phyloP scores from a whole-genome alignment of 2,797 vertebrate genomes.

The Falco concolor region DNA sequence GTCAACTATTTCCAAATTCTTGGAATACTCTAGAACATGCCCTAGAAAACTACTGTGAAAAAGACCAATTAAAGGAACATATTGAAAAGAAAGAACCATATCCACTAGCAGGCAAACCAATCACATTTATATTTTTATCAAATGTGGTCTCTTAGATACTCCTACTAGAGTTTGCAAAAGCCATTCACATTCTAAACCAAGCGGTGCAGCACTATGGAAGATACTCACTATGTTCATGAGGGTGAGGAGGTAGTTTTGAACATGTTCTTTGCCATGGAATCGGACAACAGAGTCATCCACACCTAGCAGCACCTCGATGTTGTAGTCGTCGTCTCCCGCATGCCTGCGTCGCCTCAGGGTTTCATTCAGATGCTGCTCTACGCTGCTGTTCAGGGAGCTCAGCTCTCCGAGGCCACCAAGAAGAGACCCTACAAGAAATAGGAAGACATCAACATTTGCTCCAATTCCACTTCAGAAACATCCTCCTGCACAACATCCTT shows the following conservation, averaged over 20 bases:
- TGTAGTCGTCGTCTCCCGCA: slow-evolving; percentile 84
- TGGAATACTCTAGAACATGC: fast-evolving
- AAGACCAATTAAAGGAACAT: neutral
- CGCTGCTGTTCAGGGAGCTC: slow-evolving; percentile 55
- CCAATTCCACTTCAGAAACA: neutral
- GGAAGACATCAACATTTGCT: neutral
- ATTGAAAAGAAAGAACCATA: neutral
- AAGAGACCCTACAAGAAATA: slow-evolving; percentile 63
- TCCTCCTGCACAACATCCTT: neutral
- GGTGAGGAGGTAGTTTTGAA: slow-evolving; percentile 97
- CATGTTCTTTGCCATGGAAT: slow-evolving; percentile 96
- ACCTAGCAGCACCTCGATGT: slow-evolving; percentile 94
- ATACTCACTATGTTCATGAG: slow-evolving; percentile 98
- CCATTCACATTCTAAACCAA: neutral
- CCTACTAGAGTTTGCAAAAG: neutral
- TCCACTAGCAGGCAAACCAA: neutral
- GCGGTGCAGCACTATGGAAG: fast-evolving
- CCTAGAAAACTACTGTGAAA: neutral
- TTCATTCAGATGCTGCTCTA: slow-evolving; percentile 80
- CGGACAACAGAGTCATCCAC: slow-evolving; percentile 96
- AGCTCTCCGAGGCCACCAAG: slow-evolving; percentile 65
- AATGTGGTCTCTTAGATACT: too few relatives aligned
- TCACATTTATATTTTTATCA: fast-evolving
- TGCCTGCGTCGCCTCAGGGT: slow-evolving; percentile 78
- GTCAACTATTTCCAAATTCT: neutral